These are phyloP conservation scores for Polydrusus cervinus DNA, from an alignment of 2,888 invertebrate genomes.

Conservation along the genomic window DNA sequence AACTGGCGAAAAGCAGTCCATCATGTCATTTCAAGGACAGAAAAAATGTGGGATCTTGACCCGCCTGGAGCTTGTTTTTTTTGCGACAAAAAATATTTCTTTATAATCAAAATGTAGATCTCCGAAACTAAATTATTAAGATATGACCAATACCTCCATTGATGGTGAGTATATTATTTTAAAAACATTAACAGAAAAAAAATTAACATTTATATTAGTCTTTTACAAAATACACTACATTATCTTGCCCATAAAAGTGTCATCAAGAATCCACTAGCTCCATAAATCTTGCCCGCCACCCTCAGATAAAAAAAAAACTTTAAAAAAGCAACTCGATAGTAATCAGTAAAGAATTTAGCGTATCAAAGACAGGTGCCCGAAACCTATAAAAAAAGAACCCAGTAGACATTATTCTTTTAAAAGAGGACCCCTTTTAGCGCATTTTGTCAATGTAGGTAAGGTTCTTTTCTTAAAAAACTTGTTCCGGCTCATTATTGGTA, in stretches of 20 bases:
- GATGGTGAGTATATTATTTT: too few species aligned
- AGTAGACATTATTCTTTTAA: background rate
- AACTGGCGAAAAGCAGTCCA: too few species aligned
- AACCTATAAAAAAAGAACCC: background rate
- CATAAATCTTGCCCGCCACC: slow-evolving; percentile 8
- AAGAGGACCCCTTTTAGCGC: background rate
- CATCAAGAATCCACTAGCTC: background rate
- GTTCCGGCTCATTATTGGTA: slow-evolving; percentile 5
- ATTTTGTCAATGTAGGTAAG: background rate
- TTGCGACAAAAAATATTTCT: too few species aligned
- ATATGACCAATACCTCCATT: too few species aligned
- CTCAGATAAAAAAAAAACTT: slow-evolving; percentile 5
- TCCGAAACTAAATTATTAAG: too few species aligned
- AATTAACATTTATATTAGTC: background rate
- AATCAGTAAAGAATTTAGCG: slow-evolving; percentile 11
- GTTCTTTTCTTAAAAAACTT: background rate
- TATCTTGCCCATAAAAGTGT: slow-evolving; percentile 6
- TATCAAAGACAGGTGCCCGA: slow-evolving; percentile 11
- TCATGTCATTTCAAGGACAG: too few species aligned
- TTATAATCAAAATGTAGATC: too few species aligned
- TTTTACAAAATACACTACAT: slow-evolving; percentile 1
- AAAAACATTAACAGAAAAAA: too few species aligned
- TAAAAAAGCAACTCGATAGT: background rate
- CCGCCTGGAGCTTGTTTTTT: too few species aligned
- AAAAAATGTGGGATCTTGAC: too few species aligned